A percentile compares a stretch with the other conserved stretches of the same genome.
phyloP scores from a whole-genome alignment of 2,797 vertebrate genomes.

The Sternotherus odoratus region DNA sequence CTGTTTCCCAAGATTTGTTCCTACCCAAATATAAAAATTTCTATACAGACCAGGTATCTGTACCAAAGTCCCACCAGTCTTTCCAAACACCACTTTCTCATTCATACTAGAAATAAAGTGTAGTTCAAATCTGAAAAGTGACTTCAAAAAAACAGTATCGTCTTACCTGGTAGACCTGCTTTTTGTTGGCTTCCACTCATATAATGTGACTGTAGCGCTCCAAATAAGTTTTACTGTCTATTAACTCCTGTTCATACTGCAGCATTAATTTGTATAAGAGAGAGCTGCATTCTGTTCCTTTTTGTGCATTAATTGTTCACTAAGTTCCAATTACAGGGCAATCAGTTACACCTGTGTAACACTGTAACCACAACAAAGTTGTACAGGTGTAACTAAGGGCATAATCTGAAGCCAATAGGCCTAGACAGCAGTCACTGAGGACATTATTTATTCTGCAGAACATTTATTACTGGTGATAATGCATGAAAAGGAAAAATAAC shows the following conservation, averaged over 20 bases:
- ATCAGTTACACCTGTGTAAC: neutral
- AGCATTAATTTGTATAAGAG: neutral
- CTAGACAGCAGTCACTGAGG: rapidly evolving
- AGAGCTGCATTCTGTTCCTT: neutral
- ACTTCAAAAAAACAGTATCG: neutral
- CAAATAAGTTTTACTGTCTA: neutral
- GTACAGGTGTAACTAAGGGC: neutral
- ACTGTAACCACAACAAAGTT: rapidly evolving
- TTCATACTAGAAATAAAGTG: neutral
- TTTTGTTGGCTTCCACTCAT: neutral
- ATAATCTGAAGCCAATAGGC: neutral
- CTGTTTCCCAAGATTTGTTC: neutral
- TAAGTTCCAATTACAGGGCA: neutral
- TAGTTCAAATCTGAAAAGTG: neutral
- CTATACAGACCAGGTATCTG: neutral
- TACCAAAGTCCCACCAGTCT: neutral
- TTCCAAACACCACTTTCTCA: neutral
- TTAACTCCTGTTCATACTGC: neutral
- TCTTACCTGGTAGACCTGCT: neutral
- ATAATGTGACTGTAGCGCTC: neutral
- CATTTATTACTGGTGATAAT: rapidly evolving
- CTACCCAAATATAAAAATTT: rapidly evolving
- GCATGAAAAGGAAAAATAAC: rapidly evolving
- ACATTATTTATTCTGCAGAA: rapidly evolving
- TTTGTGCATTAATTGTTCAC: neutral